Evolutionary conservation across 2,888 invertebrate genomes (phyloP).

Genomic region (Ctena decussata): DNA sequence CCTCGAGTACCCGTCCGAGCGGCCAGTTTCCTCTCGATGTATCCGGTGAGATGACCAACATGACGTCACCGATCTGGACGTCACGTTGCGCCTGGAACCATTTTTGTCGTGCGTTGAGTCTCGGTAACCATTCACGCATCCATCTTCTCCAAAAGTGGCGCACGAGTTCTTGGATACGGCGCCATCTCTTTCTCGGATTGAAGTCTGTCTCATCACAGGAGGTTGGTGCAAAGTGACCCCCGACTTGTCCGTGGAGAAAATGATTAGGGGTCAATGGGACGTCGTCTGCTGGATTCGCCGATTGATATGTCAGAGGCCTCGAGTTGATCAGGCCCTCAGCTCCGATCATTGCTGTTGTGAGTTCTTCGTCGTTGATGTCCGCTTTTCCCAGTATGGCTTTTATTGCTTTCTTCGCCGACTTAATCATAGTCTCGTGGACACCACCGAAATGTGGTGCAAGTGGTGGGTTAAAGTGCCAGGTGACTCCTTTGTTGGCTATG

Average conservation of each 20-base stretch:
- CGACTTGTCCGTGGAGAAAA: slow-evolving; percentile 62
- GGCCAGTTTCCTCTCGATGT: slow-evolving; percentile 47
- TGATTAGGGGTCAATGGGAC: slow-evolving; percentile 60
- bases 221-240: slow-evolving; percentile 62
- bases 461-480: slow-evolving; percentile 62
- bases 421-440: slow-evolving; percentile 54
- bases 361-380: slow-evolving; percentile 64
- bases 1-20: slow-evolving; percentile 36
- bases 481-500: slow-evolving; percentile 43
- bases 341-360: slow-evolving; percentile 58
- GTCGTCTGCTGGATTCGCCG: slow-evolving; percentile 36
- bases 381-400: slow-evolving; percentile 48
- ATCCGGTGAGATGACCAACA: slow-evolving; percentile 42
- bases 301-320: slow-evolving; percentile 58
- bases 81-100: slow-evolving; percentile 36
- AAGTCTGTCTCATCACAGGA: slow-evolving; percentile 20
- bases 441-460: slow-evolving; percentile 62
- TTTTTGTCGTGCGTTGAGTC: slow-evolving; percentile 24
- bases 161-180: slow-evolving; percentile 56
- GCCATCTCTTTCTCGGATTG: slow-evolving; percentile 34
- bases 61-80: slow-evolving; percentile 35
- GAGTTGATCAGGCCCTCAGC: slow-evolving; percentile 63
- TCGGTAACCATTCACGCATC: slow-evolving; percentile 49
- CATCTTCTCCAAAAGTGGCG: slow-evolving; percentile 60
- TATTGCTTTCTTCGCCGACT: slow-evolving; percentile 60